Base-by-base conservation (phyloP, 2,113 vertebrate species). In the Notothenia rossii region DNA sequence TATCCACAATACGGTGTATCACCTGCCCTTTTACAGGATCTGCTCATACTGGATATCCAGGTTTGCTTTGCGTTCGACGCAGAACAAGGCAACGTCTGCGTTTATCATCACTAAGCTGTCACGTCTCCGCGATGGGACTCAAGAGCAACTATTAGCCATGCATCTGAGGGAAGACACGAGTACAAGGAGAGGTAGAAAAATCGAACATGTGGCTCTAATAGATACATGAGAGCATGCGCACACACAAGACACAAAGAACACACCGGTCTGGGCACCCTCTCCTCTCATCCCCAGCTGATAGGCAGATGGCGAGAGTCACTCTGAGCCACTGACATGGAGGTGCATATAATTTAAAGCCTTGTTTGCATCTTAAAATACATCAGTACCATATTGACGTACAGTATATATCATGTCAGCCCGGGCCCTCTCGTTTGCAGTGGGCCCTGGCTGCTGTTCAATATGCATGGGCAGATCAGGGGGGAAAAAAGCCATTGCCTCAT, bases 331-430 rank as follows among this genome's bases (percentile, higher is more conserved):
- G 96, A 96, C 96, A 97, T 95, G 96, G 96, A 97, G 96, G 95
- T 96, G 96, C 96, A 96, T 96, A 97, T 98, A 95, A 97, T 99
- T 98, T 98, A 97, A 96, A 97, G 96, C 94, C 97, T 98, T 98
- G 97, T 99, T 99, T 99, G 97, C 96, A 98, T 99, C 98, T 97
- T 97, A 97, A 98, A 97, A 96, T 96, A 97, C 97, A 97, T 96
- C 96, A 96, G 95, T 95, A 97, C 97, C 97, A 98, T 98, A 99
- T 98, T 99, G 97, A 98, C 95, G 96, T 96, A 98, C 96, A 96
- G 96, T 97, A 98, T 97, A 97, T 96, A 97, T 96, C 96, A 96
- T 97, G 96, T 97, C 97, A 96, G 94, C 91, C 95, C 75, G 96
- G 96, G 95, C 96, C 95, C 96, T 96, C 97, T 98, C 96, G 96